phyloP scores from a whole-genome alignment of 2,113 vertebrate species.

The Lepus americanus region DNA sequence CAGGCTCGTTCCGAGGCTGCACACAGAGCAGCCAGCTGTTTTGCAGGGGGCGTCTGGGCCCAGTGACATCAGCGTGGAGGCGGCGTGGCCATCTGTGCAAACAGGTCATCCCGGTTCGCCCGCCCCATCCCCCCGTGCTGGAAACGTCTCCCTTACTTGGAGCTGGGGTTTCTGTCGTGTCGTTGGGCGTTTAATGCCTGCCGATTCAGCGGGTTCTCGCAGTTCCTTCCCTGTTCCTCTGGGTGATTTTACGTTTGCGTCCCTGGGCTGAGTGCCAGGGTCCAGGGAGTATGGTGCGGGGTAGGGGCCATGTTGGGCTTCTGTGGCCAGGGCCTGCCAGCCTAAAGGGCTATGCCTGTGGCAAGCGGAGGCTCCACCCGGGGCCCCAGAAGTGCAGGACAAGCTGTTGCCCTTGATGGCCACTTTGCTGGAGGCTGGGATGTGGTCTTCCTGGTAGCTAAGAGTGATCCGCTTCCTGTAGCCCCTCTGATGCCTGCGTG shows the following conservation, averaged over 20 bases:
- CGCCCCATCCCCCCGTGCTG: background rate
- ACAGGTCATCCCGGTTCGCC: constrained; percentile 63
- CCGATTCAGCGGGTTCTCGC: background rate
- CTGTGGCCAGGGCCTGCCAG: background rate
- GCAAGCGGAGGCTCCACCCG: background rate
- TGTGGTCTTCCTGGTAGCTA: background rate
- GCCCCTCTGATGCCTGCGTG: constrained; percentile 33
- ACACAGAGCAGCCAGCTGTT: constrained; percentile 88
- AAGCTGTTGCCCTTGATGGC: constrained; percentile 8
- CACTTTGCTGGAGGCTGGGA: constrained; percentile 3
- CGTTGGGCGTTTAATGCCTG: background rate
- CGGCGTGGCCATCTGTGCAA: constrained; percentile 84
- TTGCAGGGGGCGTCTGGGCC: constrained; percentile 80
- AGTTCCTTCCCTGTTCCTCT: background rate
- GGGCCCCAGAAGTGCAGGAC: constrained; percentile 14
- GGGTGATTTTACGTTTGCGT: background rate
- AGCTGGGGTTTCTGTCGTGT: background rate
- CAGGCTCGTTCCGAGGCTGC: constrained; percentile 86
- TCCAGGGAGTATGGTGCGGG: background rate
- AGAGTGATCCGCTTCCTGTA: background rate
- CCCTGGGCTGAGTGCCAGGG: constrained; percentile 2
- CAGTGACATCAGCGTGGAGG: constrained; percentile 80
- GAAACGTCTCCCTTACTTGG: background rate
- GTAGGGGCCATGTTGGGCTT: background rate
- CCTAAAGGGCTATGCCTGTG: background rate